A percentile compares a stretch with the other conserved stretches of the same genome.
Evolutionary conservation across 2,888 invertebrate species (phyloP).

Genomic region (Lycocerus yunnanus): DNA sequence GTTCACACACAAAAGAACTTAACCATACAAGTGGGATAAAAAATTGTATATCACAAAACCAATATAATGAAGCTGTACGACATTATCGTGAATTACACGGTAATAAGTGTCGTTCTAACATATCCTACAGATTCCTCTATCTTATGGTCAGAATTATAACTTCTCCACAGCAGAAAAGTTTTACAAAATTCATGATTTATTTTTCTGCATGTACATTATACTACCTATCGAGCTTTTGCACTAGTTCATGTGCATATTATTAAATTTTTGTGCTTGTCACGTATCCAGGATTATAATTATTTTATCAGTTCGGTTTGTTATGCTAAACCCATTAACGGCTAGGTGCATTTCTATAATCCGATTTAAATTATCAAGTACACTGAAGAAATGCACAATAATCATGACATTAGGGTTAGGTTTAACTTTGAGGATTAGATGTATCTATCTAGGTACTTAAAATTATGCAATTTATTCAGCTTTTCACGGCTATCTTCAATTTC

Average conservation of each 20-base stretch:
- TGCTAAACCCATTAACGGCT: slow-evolving; percentile 1
- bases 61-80: slow-evolving; percentile 52
- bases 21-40: slow-evolving; percentile 28
- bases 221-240: slow-evolving; percentile 21
- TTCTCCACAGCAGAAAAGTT: slow-evolving; percentile 4
- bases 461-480: neutral
- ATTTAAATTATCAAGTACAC: neutral
- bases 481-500: neutral
- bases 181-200: neutral
- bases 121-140: slow-evolving; percentile 46
- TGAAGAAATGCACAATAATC: neutral
- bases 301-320: slow-evolving; percentile 1
- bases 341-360: neutral
- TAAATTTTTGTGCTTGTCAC: slow-evolving; percentile 19
- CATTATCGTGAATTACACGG: slow-evolving; percentile 54
- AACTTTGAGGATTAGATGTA: neutral
- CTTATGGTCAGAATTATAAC: slow-evolving; percentile 35
- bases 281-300: neutral
- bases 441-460: neutral
- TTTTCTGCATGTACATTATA: neutral
- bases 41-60: slow-evolving; percentile 35
- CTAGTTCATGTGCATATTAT: slow-evolving; percentile 18
- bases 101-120: slow-evolving; percentile 52
- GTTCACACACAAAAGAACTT: slow-evolving; percentile 5
- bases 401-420: neutral